A percentile compares a stretch with the other conserved stretches of the same genome.
phyloP scores from a whole-genome alignment of 2,888 invertebrate genomes.

The Gortyna flavago region DNA sequence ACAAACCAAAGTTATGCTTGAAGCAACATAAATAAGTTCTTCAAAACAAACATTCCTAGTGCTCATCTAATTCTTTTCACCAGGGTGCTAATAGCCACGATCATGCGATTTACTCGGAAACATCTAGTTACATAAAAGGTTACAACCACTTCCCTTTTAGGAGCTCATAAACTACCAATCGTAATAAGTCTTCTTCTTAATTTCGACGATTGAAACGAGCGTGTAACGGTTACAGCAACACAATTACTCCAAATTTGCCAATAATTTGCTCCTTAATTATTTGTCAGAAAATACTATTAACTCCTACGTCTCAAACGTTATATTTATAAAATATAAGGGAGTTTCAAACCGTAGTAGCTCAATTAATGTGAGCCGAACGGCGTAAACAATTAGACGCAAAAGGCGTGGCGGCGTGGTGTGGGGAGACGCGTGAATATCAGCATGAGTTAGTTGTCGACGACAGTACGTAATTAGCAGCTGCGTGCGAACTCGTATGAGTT shows the following conservation, averaged over 20 bases:
- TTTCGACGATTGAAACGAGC: slow-evolving; percentile 20
- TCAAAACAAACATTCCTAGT: slow-evolving; percentile 7
- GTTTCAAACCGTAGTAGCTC: slow-evolving; percentile 62
- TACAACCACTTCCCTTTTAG: slow-evolving; percentile 27
- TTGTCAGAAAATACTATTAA: slow-evolving; percentile 47
- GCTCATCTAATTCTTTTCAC: slow-evolving; percentile 22
- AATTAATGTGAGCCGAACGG: slow-evolving; percentile 64
- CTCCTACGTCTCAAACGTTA: slow-evolving; percentile 36
- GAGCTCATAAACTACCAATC: slow-evolving; percentile 29
- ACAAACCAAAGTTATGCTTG: slow-evolving; percentile 8
- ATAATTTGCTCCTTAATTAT: slow-evolving; percentile 48
- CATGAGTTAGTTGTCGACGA: slow-evolving; percentile 60
- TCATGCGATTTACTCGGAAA: slow-evolving; percentile 30
- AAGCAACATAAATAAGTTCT: slow-evolving; percentile 17
- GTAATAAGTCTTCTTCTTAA: slow-evolving; percentile 30
- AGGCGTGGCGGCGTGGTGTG: slow-evolving; percentile 12
- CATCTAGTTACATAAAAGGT: slow-evolving; percentile 24
- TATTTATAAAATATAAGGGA: slow-evolving; percentile 54
- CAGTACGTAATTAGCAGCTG: slow-evolving; percentile 64
- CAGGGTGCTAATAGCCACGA: slow-evolving; percentile 17
- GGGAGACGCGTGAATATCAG: slow-evolving; percentile 33
- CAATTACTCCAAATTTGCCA: slow-evolving; percentile 26
- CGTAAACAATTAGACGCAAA: slow-evolving; percentile 66
- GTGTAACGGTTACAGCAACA: slow-evolving; percentile 19
- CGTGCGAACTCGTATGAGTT: slow-evolving; percentile 58